Evolutionary conservation across 2,888 invertebrate species (phyloP), one percentile per base, ranked within the genome.

Genomic region (Pandemis cinnamomeana): DNA sequence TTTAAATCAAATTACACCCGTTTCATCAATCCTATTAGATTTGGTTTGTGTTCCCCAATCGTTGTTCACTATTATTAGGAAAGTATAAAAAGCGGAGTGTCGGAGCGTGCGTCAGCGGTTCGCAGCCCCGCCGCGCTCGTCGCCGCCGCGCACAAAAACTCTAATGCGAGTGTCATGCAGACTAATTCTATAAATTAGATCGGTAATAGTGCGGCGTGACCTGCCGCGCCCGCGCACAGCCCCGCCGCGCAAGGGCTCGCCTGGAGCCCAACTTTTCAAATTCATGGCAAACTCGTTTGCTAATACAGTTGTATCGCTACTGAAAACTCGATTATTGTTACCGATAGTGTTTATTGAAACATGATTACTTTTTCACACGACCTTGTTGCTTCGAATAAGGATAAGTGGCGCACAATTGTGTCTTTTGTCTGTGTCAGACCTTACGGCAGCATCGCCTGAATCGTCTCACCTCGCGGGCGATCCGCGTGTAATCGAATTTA

Each of bases 401-500:
- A 15, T n/a, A n/a, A 15, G 51, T 6, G 5, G 7, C n/a, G n/a
- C 51, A 51, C 13, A 51, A 51, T 13, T 51, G 7, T n/a, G 51
- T 51, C 51, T 51, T n/a, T n/a, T n/a, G 51, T 51, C n/a, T 51
- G 51, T 51, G 51, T 15, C n/a, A n/a, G 51, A 15, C 51, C 51
- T 51, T 51, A 51, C n/a, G 51, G 20, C 55, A 55, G 55, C 55
- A 15, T 55, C 67, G 53, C 5, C 13, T 27, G 55, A 20, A 15
- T 55, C 67, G 53, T 8, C 13, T 27, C 67, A 55, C 69, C 61
- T 44, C 11, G 51, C 10, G 27, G 20, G 42, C 15, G 60, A 44
- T 75, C 61, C 74, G 75, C 80, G 69, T 81, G 75, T 87, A 84
- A 86, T 86, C 84, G 78, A 85, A 86, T 87, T 84, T 82, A 84